Base-by-base conservation (phyloP, 2,888 invertebrate species). In the Barypeithes pellucidus region DNA sequence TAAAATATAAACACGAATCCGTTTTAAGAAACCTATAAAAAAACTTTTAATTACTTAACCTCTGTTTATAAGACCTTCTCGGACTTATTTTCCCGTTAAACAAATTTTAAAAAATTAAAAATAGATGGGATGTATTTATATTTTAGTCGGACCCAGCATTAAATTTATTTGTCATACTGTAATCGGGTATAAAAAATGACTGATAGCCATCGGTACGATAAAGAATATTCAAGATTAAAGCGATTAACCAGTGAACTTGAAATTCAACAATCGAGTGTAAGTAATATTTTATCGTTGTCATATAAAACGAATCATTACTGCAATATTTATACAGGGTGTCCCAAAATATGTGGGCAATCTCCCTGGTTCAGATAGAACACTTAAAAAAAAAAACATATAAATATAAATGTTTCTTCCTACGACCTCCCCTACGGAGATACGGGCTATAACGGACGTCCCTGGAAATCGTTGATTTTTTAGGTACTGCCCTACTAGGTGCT, bases 171-270 rank as follows among this genome's bases (percentile, higher is more conserved):
- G 59, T 66, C 45, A 29, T n/a, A 24, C 14, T 62, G 22, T 18
- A 36, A 65, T 18, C 36, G 33, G 70, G 11, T 41, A 18, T 18
- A 22, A 36, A 71, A 68, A 75, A 81, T 81, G 81, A 77, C 81
- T 22, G 77, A 80, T 59, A 39, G 75, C 11, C 80, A 80, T 76
- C 81, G 84, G 77, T 94, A 94, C 84, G 89, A 89, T 14, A 89
- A 90, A 79, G 94, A 93, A 82, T 94, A 94, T 79, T 89, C 88
- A 73, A 88, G 93, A 80, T 84, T 93, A 76, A 87, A 92, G 77
- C 88, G 92, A 77, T 84, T 93, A 29, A 93, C 93, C 9, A 91
- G 91, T 81, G 91, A 92, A 81, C 86, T 91, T 72, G 52, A 91
- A 78, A 89, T 91, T 77, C 88, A 91, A 80, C 90, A 91, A 85